Percentiles rank a stretch among this genome's conserved stretches.
These are phyloP conservation scores for Epizoanthus ramosus DNA, from an alignment of 92 coral and sea anemone species.

Conservation along the genomic window DNA sequence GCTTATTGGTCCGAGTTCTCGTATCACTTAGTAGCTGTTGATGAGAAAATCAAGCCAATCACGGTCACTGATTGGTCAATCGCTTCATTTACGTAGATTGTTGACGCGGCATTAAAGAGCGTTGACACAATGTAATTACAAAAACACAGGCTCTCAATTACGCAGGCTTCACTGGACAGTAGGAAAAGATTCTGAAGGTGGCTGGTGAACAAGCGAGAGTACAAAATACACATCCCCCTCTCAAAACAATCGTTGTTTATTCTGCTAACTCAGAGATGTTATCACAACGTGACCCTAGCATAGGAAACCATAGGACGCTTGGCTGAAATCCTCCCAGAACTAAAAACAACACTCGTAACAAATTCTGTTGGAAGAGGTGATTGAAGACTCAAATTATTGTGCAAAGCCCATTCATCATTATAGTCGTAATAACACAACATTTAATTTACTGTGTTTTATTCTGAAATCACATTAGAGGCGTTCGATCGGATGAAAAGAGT, in stretches of 20 bases:
- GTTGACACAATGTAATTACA: constrained; percentile 98
- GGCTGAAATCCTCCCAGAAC: constrained; percentile 2
- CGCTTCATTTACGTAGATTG: constrained; percentile 93
- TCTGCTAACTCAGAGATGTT: constrained; percentile 12
- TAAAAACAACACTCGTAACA: constrained; percentile 14
- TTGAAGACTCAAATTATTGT: constrained; percentile 16
- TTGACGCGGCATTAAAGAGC: constrained; percentile 94
- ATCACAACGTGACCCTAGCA: not conserved
- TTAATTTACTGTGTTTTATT: constrained; percentile 27
- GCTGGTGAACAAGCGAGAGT: constrained; percentile 57
- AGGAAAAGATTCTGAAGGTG: constrained; percentile 12
- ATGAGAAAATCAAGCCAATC: constrained; percentile 96
- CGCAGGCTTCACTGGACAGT: constrained; percentile 52
- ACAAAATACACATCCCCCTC: constrained; percentile 74
- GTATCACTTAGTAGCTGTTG: constrained; percentile 96
- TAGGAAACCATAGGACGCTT: not conserved
- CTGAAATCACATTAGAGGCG: constrained; percentile 52
- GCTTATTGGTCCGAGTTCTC: constrained; percentile 95
- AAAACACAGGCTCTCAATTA: constrained; percentile 95
- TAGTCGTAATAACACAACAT: constrained; percentile 21
- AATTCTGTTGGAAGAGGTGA: constrained; percentile 12
- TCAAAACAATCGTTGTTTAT: constrained; percentile 84
- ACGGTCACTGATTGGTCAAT: constrained; percentile 76
- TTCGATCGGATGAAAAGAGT: constrained; percentile 19
- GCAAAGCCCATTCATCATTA: not conserved